Evolutionary conservation across 2,888 invertebrate species (phyloP).

Genomic region (Syrista parreyssii): DNA sequence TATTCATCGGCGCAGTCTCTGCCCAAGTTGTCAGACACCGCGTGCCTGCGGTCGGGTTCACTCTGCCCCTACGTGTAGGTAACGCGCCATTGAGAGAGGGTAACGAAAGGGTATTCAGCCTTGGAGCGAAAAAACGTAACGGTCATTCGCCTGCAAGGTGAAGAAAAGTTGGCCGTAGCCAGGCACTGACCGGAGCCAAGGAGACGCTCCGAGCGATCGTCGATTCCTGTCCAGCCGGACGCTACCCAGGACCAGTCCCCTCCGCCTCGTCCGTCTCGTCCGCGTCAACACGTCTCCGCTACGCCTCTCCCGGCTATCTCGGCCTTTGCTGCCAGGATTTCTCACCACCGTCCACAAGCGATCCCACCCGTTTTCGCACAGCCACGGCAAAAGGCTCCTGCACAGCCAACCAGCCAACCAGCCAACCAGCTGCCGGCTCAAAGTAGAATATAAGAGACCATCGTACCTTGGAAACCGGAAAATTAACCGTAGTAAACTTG

Average conservation of each 20-base stretch:
- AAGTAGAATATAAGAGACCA: too few species aligned
- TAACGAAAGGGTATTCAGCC: constrained; percentile 55
- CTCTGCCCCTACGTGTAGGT: too few species aligned
- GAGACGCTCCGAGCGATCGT: constrained; percentile 56
- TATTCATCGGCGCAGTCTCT: too few species aligned
- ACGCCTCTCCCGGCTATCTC: constrained; percentile 7
- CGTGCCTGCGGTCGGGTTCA: too few species aligned
- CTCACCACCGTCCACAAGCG: too few species aligned
- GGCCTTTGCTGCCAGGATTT: background rate
- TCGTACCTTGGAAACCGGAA: too few species aligned
- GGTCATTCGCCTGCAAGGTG: constrained; percentile 63
- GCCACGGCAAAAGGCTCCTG: too few species aligned
- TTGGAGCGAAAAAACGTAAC: constrained; percentile 62
- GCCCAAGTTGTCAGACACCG: too few species aligned
- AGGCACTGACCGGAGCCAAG: constrained; percentile 62
- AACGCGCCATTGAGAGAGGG: constrained; percentile 26
- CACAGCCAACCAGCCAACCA: too few species aligned
- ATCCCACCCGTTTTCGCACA: too few species aligned
- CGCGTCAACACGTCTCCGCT: background rate
- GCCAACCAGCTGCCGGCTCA: too few species aligned
- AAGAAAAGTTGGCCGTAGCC: constrained; percentile 61
- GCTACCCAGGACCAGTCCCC: constrained; percentile 36
- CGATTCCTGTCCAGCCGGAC: constrained; percentile 49
- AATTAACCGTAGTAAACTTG: too few species aligned
- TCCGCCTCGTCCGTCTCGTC: constrained; percentile 20